These are phyloP conservation scores for Prionailurus bengalensis DNA, from an alignment of 2,113 vertebrate species.

Conservation along the genomic window DNA sequence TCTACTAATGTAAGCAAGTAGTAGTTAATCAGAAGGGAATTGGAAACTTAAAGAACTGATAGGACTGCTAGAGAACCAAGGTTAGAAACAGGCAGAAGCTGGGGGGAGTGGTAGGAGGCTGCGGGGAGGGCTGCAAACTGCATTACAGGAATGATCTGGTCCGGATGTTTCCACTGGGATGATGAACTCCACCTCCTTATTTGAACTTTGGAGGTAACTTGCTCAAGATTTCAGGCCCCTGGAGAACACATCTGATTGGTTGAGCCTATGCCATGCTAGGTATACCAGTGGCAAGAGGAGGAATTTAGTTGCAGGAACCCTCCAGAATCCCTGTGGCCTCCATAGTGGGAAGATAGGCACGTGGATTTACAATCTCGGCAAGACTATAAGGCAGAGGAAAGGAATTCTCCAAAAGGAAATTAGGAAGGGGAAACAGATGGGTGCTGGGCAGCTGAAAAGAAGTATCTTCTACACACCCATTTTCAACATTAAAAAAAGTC, in stretches of 20 bases:
- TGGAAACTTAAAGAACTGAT: not conserved
- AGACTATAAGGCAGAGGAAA: not conserved
- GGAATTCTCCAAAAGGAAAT: conserved; percentile 8
- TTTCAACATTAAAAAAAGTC: not conserved
- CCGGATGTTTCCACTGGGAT: not conserved
- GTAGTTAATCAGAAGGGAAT: conserved; percentile 16
- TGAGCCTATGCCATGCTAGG: not conserved
- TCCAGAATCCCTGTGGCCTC: not conserved
- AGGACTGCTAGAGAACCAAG: not conserved
- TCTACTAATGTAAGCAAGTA: not conserved
- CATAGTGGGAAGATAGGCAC: not conserved
- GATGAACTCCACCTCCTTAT: not conserved
- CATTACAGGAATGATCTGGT: not conserved
- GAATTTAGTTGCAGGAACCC: not conserved
- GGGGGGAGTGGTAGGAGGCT: not conserved
- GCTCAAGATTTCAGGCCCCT: not conserved
- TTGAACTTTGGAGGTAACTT: not conserved
- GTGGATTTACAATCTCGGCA: not conserved
- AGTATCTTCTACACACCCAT: not conserved
- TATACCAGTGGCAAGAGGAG: not conserved
- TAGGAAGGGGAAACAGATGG: not conserved
- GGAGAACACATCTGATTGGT: not conserved
- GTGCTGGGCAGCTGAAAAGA: not conserved
- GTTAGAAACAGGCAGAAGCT: not conserved
- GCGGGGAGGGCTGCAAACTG: not conserved